phyloP scores from a whole-genome alignment of 1,140 invertebrate species.

The Bombus huntii region DNA sequence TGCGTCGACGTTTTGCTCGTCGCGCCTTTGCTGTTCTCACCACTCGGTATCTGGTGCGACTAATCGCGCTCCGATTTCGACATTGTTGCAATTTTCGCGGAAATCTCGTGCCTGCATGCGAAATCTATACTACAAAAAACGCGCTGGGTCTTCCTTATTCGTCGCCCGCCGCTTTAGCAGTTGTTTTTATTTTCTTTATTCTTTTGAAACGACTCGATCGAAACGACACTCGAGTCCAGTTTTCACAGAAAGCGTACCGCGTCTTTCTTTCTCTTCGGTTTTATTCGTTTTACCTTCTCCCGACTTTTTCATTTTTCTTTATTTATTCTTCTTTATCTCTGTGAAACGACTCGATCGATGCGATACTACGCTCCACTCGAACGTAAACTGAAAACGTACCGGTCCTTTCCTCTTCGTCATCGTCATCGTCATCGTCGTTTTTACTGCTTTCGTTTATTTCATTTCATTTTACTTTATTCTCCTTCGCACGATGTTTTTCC shows the following conservation, averaged over 20 bases:
- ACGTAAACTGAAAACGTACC: no score
- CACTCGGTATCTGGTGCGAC: neutral
- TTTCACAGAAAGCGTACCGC: no score
- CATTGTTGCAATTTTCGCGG: constrained; percentile 2
- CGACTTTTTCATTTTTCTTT: neutral
- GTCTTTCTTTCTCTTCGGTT: neutral
- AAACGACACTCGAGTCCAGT: neutral
- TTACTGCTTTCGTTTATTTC: neutral
- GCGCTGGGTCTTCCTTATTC: rapidly evolving
- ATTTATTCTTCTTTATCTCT: no score
- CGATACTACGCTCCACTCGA: no score
- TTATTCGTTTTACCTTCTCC: neutral
- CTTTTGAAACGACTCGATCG: neutral
- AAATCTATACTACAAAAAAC: constrained; percentile 41
- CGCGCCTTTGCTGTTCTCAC: neutral
- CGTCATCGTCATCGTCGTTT: neutral
- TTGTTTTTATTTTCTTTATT: neutral
- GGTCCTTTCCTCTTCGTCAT: neutral
- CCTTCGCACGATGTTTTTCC: neutral
- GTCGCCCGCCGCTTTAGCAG: no score
- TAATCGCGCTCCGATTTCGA: constrained; percentile 28
- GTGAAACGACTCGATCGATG: no score
- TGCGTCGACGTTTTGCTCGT: neutral
- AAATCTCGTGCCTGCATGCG: neutral
- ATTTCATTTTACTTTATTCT: neutral